These are phyloP conservation scores for Pardosa pseudoannulata DNA, from an alignment of 2,888 invertebrate genomes.

Conservation along the genomic window DNA sequence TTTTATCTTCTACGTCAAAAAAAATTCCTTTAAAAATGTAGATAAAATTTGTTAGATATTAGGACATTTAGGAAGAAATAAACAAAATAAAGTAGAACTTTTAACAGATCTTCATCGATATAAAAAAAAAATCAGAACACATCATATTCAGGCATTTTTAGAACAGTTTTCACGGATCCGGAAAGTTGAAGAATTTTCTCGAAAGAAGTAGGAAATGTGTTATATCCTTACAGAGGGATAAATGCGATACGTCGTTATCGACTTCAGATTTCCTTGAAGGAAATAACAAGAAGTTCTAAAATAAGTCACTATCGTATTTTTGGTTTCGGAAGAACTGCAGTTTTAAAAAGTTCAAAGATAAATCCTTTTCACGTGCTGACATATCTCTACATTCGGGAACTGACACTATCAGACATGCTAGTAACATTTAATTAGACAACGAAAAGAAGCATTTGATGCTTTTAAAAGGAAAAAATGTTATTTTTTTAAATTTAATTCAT, in stretches of 20 bases:
- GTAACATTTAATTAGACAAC: too few relatives aligned
- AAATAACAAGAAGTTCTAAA: background rate
- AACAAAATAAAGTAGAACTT: too few relatives aligned
- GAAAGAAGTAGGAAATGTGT: background rate
- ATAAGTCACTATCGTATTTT: background rate
- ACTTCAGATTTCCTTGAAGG: constrained; percentile 5
- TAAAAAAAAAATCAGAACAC: background rate
- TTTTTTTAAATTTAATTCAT: too few relatives aligned
- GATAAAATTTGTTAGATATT: too few relatives aligned
- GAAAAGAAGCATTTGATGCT: too few relatives aligned
- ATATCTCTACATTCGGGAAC: background rate
- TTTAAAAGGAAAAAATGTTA: too few relatives aligned
- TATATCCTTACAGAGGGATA: background rate
- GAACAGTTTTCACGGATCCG: background rate
- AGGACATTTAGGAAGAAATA: too few relatives aligned
- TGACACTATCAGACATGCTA: too few relatives aligned
- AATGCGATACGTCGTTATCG: constrained; percentile 14
- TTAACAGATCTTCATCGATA: too few relatives aligned
- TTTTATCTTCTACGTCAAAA: too few relatives aligned
- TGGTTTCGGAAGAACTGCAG: background rate
- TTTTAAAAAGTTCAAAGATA: constrained; percentile 6
- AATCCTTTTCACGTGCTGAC: background rate
- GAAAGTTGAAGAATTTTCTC: background rate
- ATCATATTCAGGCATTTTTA: background rate
- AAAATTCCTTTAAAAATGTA: too few relatives aligned